A percentile compares a stretch with the other conserved stretches of the same genome.
Evolutionary conservation across 1,140 invertebrate species (phyloP).

Genomic region (Zaprionus lachaisei): DNA sequence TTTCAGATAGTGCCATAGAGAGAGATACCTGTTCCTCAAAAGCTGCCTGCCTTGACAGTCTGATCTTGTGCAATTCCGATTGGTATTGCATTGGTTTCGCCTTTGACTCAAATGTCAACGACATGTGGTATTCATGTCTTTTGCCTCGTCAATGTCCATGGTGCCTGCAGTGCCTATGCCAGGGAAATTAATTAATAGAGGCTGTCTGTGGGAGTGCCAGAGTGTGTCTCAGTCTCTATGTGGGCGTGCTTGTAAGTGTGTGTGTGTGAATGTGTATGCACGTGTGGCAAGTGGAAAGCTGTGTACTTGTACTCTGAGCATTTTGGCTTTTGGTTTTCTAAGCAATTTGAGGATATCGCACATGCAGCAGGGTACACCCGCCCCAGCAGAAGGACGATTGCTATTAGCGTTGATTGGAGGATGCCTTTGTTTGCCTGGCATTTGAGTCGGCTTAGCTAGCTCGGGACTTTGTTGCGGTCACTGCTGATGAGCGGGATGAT

Average conservation of each 20-base stretch:
- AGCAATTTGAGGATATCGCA: slow-evolving; percentile 62
- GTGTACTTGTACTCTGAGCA: slow-evolving; percentile 44
- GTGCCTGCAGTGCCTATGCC: slow-evolving; percentile 58
- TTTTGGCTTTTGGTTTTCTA: slow-evolving; percentile 74
- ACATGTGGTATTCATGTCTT: slow-evolving; percentile 47
- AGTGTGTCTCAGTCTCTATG: not conserved
- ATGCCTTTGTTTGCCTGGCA: slow-evolving; percentile 69
- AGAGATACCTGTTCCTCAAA: not conserved
- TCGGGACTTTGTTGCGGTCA: slow-evolving; percentile 63
- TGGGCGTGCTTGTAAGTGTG: slow-evolving; percentile 7
- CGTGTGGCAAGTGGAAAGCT: slow-evolving; percentile 2
- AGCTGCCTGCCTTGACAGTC: slow-evolving; percentile 7
- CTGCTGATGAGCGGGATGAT: not conserved
- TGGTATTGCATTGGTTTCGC: slow-evolving; percentile 62
- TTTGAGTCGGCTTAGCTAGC: slow-evolving; percentile 53
- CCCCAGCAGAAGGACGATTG: slow-evolving; percentile 37
- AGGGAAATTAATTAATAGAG: slow-evolving; percentile 79
- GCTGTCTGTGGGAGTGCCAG: slow-evolving; percentile 35
- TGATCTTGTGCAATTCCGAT: slow-evolving; percentile 21
- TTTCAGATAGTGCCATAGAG: not conserved
- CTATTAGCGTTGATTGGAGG: slow-evolving; percentile 77
- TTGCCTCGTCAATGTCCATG: slow-evolving; percentile 52
- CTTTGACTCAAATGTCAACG: slow-evolving; percentile 76
- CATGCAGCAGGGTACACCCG: slow-evolving; percentile 8
- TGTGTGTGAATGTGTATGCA: not conserved